phyloP scores from a whole-genome alignment of 2,113 vertebrate genomes.

The Mastomys natalensis region DNA sequence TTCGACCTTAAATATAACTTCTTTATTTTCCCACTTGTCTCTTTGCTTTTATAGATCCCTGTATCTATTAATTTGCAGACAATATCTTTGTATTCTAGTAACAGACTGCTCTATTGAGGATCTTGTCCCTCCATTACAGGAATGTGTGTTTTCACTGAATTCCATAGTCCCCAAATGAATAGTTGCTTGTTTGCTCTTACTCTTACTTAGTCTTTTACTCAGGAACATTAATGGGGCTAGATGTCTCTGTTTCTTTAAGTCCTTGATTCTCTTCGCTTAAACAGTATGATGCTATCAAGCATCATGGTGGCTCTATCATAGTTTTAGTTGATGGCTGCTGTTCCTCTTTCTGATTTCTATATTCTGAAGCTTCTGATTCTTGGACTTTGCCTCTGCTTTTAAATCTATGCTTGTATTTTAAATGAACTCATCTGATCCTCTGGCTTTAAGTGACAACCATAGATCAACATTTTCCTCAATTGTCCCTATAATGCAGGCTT shows the following conservation, averaged over 20 bases:
- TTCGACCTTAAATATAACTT: neutral
- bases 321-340: neutral
- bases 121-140: neutral
- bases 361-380: neutral
- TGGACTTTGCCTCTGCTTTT: neutral
- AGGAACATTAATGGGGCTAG: neutral
- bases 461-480: neutral
- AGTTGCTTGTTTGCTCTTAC: neutral
- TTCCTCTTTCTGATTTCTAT: neutral
- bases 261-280: neutral
- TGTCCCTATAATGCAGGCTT: neutral
- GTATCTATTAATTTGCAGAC: neutral
- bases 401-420: neutral
- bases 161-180: neutral
- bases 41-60: neutral
- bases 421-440: neutral
- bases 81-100: neutral
- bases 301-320: neutral
- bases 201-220: neutral
- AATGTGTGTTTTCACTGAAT: slow-evolving; percentile 1
- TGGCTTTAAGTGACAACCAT: neutral
- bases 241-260: neutral
- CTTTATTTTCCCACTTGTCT: neutral
- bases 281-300: neutral
- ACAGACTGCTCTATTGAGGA: neutral